Conservation (phyloP, 92 coral and sea anemone genomes). For the Heteractis magnifica region DNA sequence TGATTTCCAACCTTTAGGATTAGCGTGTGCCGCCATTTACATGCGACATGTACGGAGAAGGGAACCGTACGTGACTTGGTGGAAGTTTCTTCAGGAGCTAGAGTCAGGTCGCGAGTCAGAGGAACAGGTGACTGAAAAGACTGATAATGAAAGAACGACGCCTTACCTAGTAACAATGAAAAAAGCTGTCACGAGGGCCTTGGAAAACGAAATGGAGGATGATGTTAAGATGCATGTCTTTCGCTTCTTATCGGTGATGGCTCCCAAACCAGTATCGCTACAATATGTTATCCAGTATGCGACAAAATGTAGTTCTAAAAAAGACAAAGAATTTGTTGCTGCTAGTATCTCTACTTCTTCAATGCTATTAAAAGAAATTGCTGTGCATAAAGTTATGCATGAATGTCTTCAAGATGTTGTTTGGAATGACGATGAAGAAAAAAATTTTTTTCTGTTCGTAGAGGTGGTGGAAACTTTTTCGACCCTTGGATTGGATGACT, state of each 20-base stretch:
- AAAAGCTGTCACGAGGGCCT: constrained; percentile 12
- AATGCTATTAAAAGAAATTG: background rate
- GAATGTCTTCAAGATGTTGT: background rate
- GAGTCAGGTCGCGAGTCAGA: no score
- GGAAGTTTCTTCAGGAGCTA: background rate
- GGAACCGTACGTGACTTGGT: background rate
- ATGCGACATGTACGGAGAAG: background rate
- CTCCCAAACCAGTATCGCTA: constrained; percentile 11
- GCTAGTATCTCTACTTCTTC: background rate
- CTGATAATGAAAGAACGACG: background rate
- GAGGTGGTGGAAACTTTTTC: background rate
- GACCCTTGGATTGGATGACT: background rate
- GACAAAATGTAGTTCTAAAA: background rate
- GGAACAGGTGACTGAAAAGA: background rate
- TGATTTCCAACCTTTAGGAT: constrained; percentile 14
- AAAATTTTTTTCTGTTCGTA: background rate
- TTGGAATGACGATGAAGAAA: background rate
- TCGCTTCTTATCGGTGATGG: constrained; percentile 10
- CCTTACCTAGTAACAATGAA: constrained; percentile 2
- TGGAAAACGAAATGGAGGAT: background rate
- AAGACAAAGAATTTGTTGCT: constrained; percentile 4
- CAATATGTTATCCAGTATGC: constrained; percentile 12
- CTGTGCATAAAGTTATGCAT: constrained; percentile 4
- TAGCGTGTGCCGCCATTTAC: constrained; percentile 25
- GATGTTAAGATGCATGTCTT: background rate